Percentiles rank a stretch among this genome's conserved stretches.
Conservation (phyloP, 2,113 vertebrate species). For the Caranx melampygus region DNA sequence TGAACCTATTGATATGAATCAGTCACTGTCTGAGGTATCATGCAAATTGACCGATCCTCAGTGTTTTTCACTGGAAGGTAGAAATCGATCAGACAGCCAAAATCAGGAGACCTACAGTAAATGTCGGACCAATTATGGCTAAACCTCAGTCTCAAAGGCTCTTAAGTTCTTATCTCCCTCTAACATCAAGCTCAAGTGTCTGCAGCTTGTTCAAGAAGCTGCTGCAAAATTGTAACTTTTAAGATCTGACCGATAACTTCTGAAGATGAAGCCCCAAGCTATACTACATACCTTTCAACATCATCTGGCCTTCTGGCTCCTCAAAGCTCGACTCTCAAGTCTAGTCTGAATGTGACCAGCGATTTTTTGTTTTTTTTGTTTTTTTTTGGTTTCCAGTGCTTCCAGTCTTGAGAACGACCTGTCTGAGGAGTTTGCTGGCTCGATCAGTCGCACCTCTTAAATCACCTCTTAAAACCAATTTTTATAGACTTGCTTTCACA, state of each 20-base stretch:
- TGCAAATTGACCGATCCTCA: slow-evolving; percentile 25
- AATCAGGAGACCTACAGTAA: slow-evolving; percentile 11
- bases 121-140: not conserved
- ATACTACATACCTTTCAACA: not conserved
- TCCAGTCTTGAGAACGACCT: not conserved
- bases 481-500: slow-evolving; percentile 40
- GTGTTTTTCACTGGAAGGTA: slow-evolving; percentile 15
- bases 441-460: slow-evolving; percentile 25
- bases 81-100: not conserved
- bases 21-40: slow-evolving; percentile 44
- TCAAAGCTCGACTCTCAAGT: not conserved
- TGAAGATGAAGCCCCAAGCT: not conserved
- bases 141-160: slow-evolving; percentile 3
- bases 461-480: slow-evolving; percentile 37
- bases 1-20: slow-evolving; percentile 55
- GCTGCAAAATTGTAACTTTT: not conserved
- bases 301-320: not conserved
- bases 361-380: not conserved
- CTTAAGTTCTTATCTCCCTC: slow-evolving; percentile 9
- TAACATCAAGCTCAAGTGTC: slow-evolving; percentile 1
- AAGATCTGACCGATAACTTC: not conserved
- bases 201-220: slow-evolving; percentile 7
- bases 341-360: not conserved
- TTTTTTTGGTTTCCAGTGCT: not conserved
- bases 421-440: not conserved